A percentile compares a stretch with the other conserved stretches of the same genome.
These are phyloP conservation scores for Brachionus manjavacas DNA, from an alignment of 1,140 invertebrate species.

Conservation along the genomic window DNA sequence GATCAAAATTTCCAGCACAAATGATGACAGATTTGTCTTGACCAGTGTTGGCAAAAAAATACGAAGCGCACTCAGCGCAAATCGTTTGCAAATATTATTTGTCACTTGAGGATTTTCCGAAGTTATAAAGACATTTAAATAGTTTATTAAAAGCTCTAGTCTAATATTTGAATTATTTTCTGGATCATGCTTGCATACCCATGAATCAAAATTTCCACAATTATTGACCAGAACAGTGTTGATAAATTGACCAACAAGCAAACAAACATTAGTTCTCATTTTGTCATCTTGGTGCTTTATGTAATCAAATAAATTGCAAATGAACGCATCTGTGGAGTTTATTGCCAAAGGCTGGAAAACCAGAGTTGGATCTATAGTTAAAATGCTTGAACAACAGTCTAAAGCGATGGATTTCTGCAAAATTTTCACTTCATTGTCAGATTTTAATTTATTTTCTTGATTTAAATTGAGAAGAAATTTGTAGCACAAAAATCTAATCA, in stretches of 20 bases:
- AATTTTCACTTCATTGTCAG: constrained; percentile 69
- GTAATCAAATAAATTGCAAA: background rate
- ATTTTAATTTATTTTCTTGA: constrained; percentile 61
- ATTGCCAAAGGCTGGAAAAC: constrained; percentile 40
- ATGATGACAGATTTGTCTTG: background rate
- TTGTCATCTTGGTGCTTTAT: constrained; percentile 34
- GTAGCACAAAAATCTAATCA: constrained; percentile 68
- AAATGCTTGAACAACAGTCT: constrained; percentile 67
- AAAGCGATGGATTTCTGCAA: constrained; percentile 77
- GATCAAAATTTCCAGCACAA: background rate
- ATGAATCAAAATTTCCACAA: constrained; percentile 52
- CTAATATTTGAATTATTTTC: background rate
- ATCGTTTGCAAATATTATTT: constrained; percentile 32
- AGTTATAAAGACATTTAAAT: background rate
- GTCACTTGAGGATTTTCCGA: background rate
- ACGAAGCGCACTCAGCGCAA: constrained; percentile 13
- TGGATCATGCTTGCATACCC: constrained; percentile 59
- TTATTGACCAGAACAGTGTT: constrained; percentile 5
- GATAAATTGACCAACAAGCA: background rate
- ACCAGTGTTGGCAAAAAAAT: constrained; percentile 20
- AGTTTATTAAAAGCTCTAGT: background rate
- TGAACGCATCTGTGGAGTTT: background rate
- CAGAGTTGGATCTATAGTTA: constrained; percentile 66
- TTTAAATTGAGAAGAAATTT: constrained; percentile 70
- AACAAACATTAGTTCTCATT: constrained; percentile 3